phyloP scores from a whole-genome alignment of 2,113 vertebrate genomes.

The Illadopsis cleaveri region DNA sequence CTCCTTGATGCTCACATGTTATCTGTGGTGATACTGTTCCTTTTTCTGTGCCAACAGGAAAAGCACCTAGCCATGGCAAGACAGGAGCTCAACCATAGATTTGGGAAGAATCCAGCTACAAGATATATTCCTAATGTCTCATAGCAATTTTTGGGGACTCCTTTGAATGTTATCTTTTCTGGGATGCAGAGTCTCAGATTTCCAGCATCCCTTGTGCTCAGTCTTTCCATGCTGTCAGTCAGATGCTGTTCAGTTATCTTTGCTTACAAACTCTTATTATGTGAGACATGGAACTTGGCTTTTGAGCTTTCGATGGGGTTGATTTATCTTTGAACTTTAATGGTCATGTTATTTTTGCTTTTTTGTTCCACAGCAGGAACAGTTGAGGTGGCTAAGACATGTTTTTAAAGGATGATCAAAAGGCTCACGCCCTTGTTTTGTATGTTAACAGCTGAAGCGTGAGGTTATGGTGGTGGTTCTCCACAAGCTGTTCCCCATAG shows the following conservation, averaged over 20 bases:
- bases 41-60: neutral
- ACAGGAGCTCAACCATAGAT: neutral
- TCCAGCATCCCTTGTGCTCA: neutral
- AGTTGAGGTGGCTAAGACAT: neutral
- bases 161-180: neutral
- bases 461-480: neutral
- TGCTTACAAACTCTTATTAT: neutral
- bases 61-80: neutral
- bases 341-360: neutral
- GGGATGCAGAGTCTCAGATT: neutral
- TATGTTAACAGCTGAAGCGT: neutral
- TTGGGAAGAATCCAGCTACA: neutral
- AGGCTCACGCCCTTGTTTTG: neutral
- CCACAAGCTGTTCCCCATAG: neutral
- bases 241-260: neutral
- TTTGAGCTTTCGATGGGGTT: neutral
- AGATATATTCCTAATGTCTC: neutral
- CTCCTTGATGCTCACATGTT: neutral
- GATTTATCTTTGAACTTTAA: neutral
- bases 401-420: neutral
- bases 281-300: neutral
- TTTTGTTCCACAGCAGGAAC: neutral
- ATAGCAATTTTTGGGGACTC: accelerated
- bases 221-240: neutral
- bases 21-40: accelerated